A percentile compares a stretch with the other conserved stretches of the same genome.
Conservation (phyloP, 2,113 vertebrate genomes). For the Junco hyemalis region DNA sequence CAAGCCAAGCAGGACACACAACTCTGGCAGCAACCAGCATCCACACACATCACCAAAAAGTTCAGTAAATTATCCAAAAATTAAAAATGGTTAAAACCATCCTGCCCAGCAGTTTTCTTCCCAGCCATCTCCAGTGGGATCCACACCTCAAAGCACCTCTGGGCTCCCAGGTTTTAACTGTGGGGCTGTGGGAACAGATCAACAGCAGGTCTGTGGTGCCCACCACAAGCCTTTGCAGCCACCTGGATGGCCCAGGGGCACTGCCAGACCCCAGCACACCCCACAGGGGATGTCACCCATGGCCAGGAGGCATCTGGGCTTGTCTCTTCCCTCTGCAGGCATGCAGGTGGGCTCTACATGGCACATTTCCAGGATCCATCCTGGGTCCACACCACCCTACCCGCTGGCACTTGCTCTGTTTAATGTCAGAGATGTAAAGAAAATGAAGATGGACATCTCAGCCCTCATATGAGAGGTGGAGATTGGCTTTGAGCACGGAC, state of each 20-base stretch:
- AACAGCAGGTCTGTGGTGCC: not conserved
- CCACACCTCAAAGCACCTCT: not conserved
- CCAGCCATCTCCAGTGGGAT: not conserved
- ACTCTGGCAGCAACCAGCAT: not conserved
- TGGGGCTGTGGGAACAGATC: not conserved
- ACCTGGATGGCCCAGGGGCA: not conserved
- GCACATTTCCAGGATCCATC: not conserved
- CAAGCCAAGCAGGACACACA: not conserved
- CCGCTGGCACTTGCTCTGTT: not conserved
- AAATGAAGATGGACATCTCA: not conserved
- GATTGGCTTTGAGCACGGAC: not conserved
- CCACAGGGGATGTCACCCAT: rapidly evolving
- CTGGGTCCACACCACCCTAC: not conserved
- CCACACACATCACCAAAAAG: not conserved
- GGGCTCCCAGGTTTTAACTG: not conserved
- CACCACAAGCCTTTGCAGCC: not conserved
- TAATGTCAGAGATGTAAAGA: not conserved
- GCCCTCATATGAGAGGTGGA: not conserved
- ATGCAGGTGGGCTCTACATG: rapidly evolving
- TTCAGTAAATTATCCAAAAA: not conserved
- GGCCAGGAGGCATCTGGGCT: not conserved
- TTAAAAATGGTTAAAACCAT: not conserved
- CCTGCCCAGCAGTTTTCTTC: not conserved
- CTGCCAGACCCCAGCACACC: not conserved
- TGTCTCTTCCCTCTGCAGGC: not conserved